Conservation (phyloP, 2,113 vertebrate genomes). For the Thunnus maccoyii region DNA sequence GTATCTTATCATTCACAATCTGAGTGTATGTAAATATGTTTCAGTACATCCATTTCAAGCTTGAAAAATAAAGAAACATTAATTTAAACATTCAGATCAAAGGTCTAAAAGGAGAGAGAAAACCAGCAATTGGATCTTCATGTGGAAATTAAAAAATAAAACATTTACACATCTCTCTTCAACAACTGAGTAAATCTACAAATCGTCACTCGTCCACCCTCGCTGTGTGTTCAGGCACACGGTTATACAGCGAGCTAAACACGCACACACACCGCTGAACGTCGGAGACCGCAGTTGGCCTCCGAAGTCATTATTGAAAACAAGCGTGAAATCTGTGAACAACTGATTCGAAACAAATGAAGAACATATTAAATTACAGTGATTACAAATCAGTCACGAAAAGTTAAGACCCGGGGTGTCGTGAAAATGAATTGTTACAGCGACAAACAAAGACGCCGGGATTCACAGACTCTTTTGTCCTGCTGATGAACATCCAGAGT, state of each 20-base stretch:
- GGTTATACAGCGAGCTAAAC: neutral
- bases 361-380: neutral
- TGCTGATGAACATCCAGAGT: slow-evolving; percentile 9
- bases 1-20: neutral
- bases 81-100: too few species aligned
- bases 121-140: neutral
- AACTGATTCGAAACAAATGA: neutral
- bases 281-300: neutral
- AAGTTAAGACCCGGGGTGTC: neutral
- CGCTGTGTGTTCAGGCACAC: neutral
- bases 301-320: neutral
- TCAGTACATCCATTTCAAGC: too few species aligned
- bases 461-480: neutral
- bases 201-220: neutral
- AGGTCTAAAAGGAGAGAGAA: too few species aligned
- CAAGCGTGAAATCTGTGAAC: neutral
- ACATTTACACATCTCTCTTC: neutral
- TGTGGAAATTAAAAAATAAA: neutral
- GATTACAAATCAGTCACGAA: neutral
- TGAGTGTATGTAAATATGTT: too few species aligned
- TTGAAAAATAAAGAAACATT: neutral
- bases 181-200: neutral
- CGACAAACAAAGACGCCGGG: neutral
- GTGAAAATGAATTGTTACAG: neutral
- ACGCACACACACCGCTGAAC: neutral